A percentile compares a stretch with the other conserved stretches of the same genome.
phyloP scores from a whole-genome alignment of 2,888 invertebrate species.

The Amiota mariae region DNA sequence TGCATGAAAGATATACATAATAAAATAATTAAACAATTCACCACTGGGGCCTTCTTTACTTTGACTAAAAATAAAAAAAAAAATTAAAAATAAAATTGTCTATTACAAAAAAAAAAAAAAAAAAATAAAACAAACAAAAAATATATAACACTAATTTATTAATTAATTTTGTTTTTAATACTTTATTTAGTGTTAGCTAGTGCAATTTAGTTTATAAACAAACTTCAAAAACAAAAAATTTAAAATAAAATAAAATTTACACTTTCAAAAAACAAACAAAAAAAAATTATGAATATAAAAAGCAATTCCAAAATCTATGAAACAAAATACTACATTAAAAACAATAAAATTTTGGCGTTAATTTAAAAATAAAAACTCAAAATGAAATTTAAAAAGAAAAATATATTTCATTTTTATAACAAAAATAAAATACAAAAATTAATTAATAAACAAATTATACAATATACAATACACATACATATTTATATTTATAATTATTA shows the following conservation, averaged over 20 bases:
- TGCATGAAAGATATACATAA: no score
- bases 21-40: no score
- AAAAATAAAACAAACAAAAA: constrained; percentile 26
- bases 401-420: no score
- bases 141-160: constrained; percentile 56
- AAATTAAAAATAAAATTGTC: constrained; percentile 35
- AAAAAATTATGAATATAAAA: no score
- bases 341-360: no score
- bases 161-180: constrained; percentile 58
- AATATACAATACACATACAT: constrained; percentile 35
- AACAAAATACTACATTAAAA: no score
- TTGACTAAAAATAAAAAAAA: constrained; percentile 37
- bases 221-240: constrained; percentile 13
- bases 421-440: no score
- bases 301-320: no score
- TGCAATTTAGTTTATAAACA: constrained; percentile 67
- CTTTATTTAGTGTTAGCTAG: constrained; percentile 72
- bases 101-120: constrained; percentile 22
- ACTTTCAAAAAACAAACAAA: no score
- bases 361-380: no score
- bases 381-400: no score
- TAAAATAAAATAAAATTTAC: constrained; percentile 17
- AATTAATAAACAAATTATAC: background rate
- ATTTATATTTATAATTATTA: constrained; percentile 9
- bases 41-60: background rate